A percentile compares a stretch with the other conserved stretches of the same genome.
phyloP scores from a whole-genome alignment of 1,140 invertebrate genomes.

The Metaphire vulgaris region DNA sequence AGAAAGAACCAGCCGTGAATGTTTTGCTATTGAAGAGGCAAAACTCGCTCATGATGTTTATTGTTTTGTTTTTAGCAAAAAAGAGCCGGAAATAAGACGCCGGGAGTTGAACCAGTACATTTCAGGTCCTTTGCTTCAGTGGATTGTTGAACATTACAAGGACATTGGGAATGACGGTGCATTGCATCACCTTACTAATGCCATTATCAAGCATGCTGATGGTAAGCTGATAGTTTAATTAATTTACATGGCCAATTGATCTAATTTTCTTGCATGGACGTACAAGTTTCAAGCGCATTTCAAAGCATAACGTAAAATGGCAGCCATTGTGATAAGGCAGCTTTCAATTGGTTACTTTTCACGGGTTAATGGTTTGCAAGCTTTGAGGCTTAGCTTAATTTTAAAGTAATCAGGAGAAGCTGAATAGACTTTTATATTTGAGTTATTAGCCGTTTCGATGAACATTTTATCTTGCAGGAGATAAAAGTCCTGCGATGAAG shows the following conservation, averaged over 20 bases:
- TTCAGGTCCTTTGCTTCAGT: constrained; percentile 59
- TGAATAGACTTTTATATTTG: too few species aligned
- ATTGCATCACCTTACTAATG: constrained; percentile 63
- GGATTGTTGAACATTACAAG: constrained; percentile 59
- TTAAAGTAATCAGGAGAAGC: too few species aligned
- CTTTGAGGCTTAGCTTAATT: too few species aligned
- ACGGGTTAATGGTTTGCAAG: too few species aligned
- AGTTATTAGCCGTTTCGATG: too few species aligned
- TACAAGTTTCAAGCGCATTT: too few species aligned
- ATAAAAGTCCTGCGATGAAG: constrained; percentile 43
- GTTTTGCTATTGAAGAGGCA: not conserved
- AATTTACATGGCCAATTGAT: not conserved
- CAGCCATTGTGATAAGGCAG: too few species aligned
- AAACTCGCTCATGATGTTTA: not conserved
- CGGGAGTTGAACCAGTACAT: constrained; percentile 67
- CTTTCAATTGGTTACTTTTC: too few species aligned
- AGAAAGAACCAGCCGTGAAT: not conserved
- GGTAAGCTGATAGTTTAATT: constrained; percentile 41
- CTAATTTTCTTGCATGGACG: not conserved
- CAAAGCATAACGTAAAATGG: too few species aligned
- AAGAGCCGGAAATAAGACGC: constrained; percentile 64
- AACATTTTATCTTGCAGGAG: constrained; percentile 38
- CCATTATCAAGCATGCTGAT: constrained; percentile 61
- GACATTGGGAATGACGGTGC: constrained; percentile 66
- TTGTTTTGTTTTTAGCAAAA: constrained; percentile 61